Evolutionary conservation across 2,113 vertebrate species (phyloP).

Genomic region (Mobula birostris): DNA sequence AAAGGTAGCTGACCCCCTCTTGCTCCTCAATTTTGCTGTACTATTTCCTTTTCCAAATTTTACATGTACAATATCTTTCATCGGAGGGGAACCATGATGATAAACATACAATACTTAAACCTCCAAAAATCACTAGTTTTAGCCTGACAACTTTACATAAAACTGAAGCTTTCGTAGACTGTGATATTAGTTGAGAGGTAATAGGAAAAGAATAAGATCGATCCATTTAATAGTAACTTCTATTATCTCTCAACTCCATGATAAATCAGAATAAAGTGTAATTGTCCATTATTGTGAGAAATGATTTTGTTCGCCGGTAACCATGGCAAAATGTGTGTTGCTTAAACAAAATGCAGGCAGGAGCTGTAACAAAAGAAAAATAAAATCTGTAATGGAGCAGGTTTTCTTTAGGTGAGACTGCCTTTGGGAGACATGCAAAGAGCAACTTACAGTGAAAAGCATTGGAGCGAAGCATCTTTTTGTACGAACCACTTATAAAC

Average conservation of each 20-base stretch:
- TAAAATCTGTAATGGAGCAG: slow-evolving; percentile 9
- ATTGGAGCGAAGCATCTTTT: not conserved
- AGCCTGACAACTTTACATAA: not conserved
- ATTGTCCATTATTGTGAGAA: slow-evolving; percentile 25
- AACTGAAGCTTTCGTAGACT: not conserved
- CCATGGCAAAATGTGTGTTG: slow-evolving; percentile 19
- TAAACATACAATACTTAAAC: not conserved
- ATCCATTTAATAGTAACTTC: not conserved
- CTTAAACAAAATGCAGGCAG: slow-evolving; percentile 8
- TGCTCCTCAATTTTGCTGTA: not conserved
- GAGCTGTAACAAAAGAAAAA: not conserved
- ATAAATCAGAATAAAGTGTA: slow-evolving; percentile 26
- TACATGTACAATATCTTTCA: not conserved
- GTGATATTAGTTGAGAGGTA: not conserved
- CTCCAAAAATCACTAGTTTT: not conserved
- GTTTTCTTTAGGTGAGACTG: not conserved
- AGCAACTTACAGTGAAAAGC: not conserved
- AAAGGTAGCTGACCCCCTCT: not conserved
- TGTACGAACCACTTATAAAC: not conserved
- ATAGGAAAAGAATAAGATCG: not conserved
- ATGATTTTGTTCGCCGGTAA: slow-evolving; percentile 3
- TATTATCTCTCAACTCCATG: not conserved
- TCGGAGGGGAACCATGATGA: no score
- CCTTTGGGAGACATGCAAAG: not conserved
- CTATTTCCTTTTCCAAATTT: not conserved